These are phyloP conservation scores for Drusus annulatus DNA, from an alignment of 1,140 invertebrate species.

Conservation along the genomic window DNA sequence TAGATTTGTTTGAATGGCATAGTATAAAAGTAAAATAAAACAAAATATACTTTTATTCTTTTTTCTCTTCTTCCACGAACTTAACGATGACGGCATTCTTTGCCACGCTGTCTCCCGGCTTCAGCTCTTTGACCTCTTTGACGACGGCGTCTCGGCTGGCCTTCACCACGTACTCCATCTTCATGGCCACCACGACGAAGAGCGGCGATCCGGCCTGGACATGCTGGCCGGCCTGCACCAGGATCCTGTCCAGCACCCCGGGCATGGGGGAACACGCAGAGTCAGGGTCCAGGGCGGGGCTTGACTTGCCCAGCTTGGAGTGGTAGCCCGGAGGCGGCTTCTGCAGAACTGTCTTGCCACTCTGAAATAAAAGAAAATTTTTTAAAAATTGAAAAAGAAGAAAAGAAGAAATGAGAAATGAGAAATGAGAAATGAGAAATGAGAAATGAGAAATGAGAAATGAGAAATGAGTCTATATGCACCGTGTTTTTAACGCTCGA, in stretches of 20 bases:
- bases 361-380: slow-evolving; percentile 62
- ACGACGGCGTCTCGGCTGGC: slow-evolving; percentile 84
- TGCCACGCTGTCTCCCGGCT: slow-evolving; percentile 85
- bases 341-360: slow-evolving; percentile 70
- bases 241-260: slow-evolving; percentile 93
- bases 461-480: too few relatives aligned
- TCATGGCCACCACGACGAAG: slow-evolving; percentile 97
- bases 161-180: slow-evolving; percentile 97
- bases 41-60: background rate
- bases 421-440: too few relatives aligned
- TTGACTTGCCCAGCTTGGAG: slow-evolving; percentile 63
- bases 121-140: slow-evolving; percentile 78
- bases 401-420: too few relatives aligned
- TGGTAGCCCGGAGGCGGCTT: slow-evolving; percentile 70
- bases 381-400: too few relatives aligned
- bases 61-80: slow-evolving; percentile 65
- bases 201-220: slow-evolving; percentile 89
- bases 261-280: slow-evolving; percentile 93
- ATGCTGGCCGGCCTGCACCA: slow-evolving; percentile 83
- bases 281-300: slow-evolving; percentile 60
- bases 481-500: too few relatives aligned
- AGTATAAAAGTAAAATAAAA: background rate
- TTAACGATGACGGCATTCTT: slow-evolving; percentile 79
- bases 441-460: too few relatives aligned
- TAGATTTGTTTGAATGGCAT: background rate